A percentile compares a stretch with the other conserved stretches of the same genome.
Conservation (phyloP, 1,140 invertebrate genomes). For the Musca vetustissima region DNA sequence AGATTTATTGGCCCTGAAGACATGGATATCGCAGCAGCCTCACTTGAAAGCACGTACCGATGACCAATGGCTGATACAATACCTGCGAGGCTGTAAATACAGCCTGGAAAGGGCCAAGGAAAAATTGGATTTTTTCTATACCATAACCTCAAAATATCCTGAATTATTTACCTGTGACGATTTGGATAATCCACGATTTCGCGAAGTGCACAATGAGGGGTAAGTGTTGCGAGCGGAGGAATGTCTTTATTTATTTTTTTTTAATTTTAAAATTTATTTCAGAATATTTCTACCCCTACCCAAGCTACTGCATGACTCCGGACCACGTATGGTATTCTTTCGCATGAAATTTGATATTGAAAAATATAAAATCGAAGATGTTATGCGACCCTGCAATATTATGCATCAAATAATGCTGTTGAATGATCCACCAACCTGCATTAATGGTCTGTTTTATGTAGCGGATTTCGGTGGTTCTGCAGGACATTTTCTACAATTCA, state of each 20-base stretch:
- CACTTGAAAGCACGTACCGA: constrained; percentile 57
- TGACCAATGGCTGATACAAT: constrained; percentile 62
- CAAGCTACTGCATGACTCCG: too few relatives aligned
- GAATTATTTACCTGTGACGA: constrained; percentile 1
- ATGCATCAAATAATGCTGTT: too few relatives aligned
- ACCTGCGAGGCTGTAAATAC: constrained; percentile 66
- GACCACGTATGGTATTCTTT: too few relatives aligned
- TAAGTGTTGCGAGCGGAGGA: constrained; percentile 31
- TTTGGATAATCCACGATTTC: constrained; percentile 20
- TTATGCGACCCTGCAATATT: too few relatives aligned
- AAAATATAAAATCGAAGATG: too few relatives aligned
- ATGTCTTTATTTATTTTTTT: too few relatives aligned
- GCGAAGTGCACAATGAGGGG: constrained; percentile 58
- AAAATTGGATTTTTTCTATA: constrained; percentile 59
- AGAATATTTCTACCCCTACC: too few relatives aligned
- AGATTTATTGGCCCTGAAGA: constrained; percentile 60
- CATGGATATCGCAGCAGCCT: constrained; percentile 65
- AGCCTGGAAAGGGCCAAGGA: constrained; percentile 64
- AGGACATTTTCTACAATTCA: too few relatives aligned
- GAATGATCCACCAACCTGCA: too few relatives aligned
- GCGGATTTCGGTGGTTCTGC: not conserved
- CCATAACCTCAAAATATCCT: constrained; percentile 15
- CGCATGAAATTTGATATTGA: not conserved
- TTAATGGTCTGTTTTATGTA: too few relatives aligned
- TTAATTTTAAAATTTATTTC: too few relatives aligned